Evolutionary conservation across 2,888 invertebrate species (phyloP), one percentile per base, ranked within the genome.

Genomic region (Caenorhabditis sp.): DNA sequence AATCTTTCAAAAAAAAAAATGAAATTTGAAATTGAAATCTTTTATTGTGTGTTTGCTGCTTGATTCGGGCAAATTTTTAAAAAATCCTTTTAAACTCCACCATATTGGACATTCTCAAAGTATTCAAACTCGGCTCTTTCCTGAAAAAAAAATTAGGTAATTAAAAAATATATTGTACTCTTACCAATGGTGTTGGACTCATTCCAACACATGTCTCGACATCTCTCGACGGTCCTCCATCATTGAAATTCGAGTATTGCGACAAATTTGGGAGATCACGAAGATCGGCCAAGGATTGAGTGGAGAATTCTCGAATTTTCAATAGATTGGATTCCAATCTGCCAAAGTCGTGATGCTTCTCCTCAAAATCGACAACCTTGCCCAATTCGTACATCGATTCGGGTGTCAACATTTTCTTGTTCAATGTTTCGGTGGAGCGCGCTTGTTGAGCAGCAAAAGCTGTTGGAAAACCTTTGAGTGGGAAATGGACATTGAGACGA

Each of bases 371-470:
- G 20, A 26, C 71, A 36, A 54, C 14, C 25, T 72, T 59, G 23
- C 56, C 54, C 43, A 72, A 26, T 23, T 72, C 72, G 59, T 72
- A 72, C 56, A 72, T 58, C 25, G 72, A 72, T 12, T 72, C 65
- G 8, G 72, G 61, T 8, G 56, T 58, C 49, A 72, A 14, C 62
- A 72, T 52, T 26, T 68, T 72, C 52, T 72, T 72, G 58, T 72
- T 72, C 12, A 72, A 23, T 0, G 67, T 68, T 4, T 52, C 58
- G 12, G 49, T 36, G 1, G 59, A 21, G 2, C 23, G n/a, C 31
- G 10, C 31, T n/a, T n/a, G n/a, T n/a, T n/a, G n/a, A n/a, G n/a
- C n/a, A 17, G 27, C 1, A 21, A 8, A 8, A 21, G 1, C 5
- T 7, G 38, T 26, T 38, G 36, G 52, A 2, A 12, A 0, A 14